Evolutionary conservation across 1,140 invertebrate genomes (phyloP).

Genomic region (Dinoponera quadriceps): DNA sequence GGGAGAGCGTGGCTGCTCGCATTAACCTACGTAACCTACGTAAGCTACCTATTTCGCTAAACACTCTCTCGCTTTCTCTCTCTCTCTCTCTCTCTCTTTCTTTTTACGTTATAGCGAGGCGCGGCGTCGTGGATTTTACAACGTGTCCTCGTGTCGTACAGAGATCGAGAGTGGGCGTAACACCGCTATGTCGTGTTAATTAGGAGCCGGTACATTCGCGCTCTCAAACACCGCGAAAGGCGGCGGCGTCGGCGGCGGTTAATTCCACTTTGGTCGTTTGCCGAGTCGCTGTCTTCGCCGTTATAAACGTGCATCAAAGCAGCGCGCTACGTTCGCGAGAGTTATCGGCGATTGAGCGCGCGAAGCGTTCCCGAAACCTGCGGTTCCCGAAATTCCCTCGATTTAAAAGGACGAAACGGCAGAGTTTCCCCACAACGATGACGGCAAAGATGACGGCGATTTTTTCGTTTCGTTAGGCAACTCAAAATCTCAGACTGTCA

Average conservation of each 20-base stretch:
- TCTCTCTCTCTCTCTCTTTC: too few species aligned
- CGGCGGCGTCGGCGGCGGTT: slow-evolving; percentile 12
- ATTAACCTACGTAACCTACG: neutral
- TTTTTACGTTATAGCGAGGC: neutral
- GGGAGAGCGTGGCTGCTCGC: neutral
- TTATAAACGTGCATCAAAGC: slow-evolving; percentile 22
- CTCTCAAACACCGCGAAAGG: slow-evolving; percentile 21
- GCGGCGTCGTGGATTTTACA: slow-evolving; percentile 40
- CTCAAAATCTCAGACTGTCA: too few species aligned
- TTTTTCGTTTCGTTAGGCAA: too few species aligned
- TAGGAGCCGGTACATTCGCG: slow-evolving; percentile 51
- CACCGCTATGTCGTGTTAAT: slow-evolving; percentile 56
- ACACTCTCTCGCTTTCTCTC: too few species aligned
- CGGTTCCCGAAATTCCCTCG: too few species aligned
- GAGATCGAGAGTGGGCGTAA: slow-evolving; percentile 53
- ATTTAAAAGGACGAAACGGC: too few species aligned
- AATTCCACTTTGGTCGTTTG: slow-evolving; percentile 54
- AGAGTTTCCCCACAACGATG: too few species aligned
- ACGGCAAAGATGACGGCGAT: too few species aligned
- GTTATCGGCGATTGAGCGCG: neutral
- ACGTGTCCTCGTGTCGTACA: slow-evolving; percentile 46
- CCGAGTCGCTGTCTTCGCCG: slow-evolving; percentile 28
- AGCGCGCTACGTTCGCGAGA: neutral
- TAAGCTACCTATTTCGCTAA: too few species aligned
- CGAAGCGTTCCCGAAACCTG: neutral